Percentiles rank a stretch among this genome's conserved stretches.
Conservation (phyloP, 2,797 vertebrate genomes). For the Gallinago solitaria region DNA sequence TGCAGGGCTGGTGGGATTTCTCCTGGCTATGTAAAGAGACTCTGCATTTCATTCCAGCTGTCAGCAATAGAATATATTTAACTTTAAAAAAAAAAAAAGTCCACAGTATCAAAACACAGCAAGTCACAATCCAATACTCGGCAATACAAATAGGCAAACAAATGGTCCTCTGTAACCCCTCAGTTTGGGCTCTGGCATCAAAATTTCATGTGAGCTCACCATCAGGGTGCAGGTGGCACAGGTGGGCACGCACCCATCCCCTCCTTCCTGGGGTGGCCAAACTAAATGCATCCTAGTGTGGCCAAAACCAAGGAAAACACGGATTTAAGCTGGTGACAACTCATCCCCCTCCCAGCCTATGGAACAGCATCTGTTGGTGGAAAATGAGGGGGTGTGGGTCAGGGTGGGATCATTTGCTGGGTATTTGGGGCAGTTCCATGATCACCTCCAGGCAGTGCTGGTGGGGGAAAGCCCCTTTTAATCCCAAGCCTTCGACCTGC, state of each 20-base stretch:
- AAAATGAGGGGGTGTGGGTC: background rate
- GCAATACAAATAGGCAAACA: background rate
- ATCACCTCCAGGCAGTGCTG: background rate
- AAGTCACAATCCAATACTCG: background rate
- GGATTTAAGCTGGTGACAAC: rapidly evolving
- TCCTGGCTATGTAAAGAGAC: background rate
- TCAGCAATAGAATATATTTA: conserved; percentile 23
- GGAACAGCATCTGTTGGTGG: rapidly evolving
- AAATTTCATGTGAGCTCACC: background rate
- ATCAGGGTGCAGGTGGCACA: rapidly evolving
- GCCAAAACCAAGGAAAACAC: background rate
- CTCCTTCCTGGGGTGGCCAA: background rate
- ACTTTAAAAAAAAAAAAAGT: background rate
- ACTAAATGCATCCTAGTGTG: background rate
- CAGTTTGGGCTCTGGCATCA: background rate
- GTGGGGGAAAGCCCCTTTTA: background rate
- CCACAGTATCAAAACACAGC: conserved; percentile 46
- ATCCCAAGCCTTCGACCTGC: background rate
- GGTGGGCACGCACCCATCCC: background rate
- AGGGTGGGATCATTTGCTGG: background rate
- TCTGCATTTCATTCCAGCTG: background rate
- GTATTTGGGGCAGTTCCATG: background rate
- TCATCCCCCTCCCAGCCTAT: background rate
- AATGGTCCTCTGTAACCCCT: background rate
- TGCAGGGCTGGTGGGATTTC: background rate